Evolutionary conservation across 2,797 vertebrate species (phyloP).

Genomic region (Cetoscarus ocellatus): DNA sequence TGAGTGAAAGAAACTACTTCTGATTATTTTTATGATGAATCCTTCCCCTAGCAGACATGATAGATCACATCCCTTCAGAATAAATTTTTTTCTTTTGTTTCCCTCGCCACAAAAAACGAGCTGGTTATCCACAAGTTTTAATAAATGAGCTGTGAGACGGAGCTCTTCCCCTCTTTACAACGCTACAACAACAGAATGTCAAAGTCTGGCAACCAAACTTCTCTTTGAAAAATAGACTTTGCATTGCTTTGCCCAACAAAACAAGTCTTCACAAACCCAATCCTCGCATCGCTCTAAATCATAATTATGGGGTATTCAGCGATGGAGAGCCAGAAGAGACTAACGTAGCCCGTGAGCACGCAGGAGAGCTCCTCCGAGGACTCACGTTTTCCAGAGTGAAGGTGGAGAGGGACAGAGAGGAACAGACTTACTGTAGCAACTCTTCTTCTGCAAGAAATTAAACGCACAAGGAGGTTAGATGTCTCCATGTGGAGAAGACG

Average conservation of each 20-base stretch:
- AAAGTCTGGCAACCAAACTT: slow-evolving; percentile 51
- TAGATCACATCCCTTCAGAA: slow-evolving; percentile 4
- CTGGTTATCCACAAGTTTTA: slow-evolving; percentile 31
- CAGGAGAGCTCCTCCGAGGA: slow-evolving; percentile 25
- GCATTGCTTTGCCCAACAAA: slow-evolving; percentile 61
- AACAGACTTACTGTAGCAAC: slow-evolving; percentile 1
- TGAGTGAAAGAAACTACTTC: slow-evolving; percentile 9
- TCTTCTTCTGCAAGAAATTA: background rate
- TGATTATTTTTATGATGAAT: slow-evolving; percentile 2
- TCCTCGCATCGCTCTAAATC: slow-evolving; percentile 58
- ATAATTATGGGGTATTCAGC: slow-evolving; percentile 51
- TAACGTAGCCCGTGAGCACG: slow-evolving; percentile 24
- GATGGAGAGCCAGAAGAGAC: slow-evolving; percentile 42
- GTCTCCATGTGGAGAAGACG: background rate
- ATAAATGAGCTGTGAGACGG: slow-evolving; percentile 56
- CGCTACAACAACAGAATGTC: slow-evolving; percentile 50
- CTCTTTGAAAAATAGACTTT: slow-evolving; percentile 52
- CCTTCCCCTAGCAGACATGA: background rate
- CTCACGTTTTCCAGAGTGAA: slow-evolving; percentile 35
- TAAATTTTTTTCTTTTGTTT: slow-evolving; percentile 31
- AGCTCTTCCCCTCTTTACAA: slow-evolving; percentile 34
- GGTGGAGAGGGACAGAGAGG: slow-evolving; percentile 12
- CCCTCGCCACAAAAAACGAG: slow-evolving; percentile 4
- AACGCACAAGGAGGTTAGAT: background rate
- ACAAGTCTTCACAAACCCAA: slow-evolving; percentile 57